These are phyloP conservation scores for Scolopax bukidnonensis DNA, from an alignment of 2,797 vertebrate species.

Conservation along the genomic window DNA sequence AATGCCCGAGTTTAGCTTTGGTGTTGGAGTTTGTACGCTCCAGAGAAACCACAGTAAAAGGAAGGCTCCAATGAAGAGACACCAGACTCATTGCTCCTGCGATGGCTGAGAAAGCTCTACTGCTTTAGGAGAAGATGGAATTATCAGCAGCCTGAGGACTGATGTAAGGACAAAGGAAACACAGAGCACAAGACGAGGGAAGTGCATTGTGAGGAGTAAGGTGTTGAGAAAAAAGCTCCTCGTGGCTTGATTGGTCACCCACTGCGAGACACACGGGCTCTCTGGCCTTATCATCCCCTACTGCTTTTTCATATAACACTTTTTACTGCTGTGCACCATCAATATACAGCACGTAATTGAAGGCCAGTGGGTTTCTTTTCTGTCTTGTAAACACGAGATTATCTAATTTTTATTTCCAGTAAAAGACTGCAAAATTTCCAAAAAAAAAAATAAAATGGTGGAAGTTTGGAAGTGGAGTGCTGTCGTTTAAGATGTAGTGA, in stretches of 20 bases:
- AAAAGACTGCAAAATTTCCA: neutral
- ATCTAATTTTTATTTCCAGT: neutral
- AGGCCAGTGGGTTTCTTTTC: neutral
- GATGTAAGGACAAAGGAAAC: neutral
- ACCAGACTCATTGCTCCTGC: neutral
- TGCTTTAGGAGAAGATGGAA: neutral
- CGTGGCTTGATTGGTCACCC: neutral
- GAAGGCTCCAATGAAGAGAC: neutral
- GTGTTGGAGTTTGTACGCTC: neutral
- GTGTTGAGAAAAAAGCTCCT: neutral
- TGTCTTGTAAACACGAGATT: neutral
- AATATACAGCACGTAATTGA: neutral
- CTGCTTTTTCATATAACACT: neutral
- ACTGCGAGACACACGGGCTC: neutral
- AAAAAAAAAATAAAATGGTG: slow-evolving; percentile 42
- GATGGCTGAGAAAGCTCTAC: neutral
- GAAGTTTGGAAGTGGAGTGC: slow-evolving; percentile 62
- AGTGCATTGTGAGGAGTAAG: neutral
- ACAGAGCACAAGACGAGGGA: neutral
- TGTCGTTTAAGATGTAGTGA: slow-evolving; percentile 39
- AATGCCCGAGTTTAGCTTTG: neutral
- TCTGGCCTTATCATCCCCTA: neutral
- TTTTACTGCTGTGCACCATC: neutral
- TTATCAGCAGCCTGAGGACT: neutral
- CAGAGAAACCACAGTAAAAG: neutral